Percentiles rank a stretch among this genome's conserved stretches.
These are phyloP conservation scores for Perca fluviatilis DNA, from an alignment of 2,113 vertebrate genomes.

Conservation along the genomic window DNA sequence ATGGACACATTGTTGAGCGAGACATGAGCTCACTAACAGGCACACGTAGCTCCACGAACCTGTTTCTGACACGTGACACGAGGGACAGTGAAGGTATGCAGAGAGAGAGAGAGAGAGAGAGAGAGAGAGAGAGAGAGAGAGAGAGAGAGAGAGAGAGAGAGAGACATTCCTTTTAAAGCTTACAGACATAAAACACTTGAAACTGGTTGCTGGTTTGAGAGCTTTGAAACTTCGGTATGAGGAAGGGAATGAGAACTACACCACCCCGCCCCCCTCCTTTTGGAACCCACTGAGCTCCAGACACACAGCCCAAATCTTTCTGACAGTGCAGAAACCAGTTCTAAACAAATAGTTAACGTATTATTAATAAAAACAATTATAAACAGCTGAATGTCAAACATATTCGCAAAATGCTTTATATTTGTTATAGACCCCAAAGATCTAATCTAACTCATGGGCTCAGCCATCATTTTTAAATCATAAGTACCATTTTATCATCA, in stretches of 20 bases:
- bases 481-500: background rate
- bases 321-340: background rate
- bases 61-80: constrained; percentile 65
- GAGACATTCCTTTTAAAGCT: background rate
- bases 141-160: too few relatives aligned
- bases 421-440: background rate
- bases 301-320: background rate
- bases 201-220: background rate
- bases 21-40: constrained; percentile 62
- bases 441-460: background rate
- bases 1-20: constrained; percentile 49
- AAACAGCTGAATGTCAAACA: background rate
- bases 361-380: background rate
- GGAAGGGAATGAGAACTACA: background rate
- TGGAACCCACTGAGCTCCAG: background rate
- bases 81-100: constrained; percentile 3
- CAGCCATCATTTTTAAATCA: constrained; percentile 6
- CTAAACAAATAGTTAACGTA: background rate
- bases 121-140: background rate
- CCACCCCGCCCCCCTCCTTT: background rate
- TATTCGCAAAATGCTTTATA: background rate
- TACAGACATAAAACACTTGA: background rate
- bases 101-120: background rate
- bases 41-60: constrained; percentile 51
- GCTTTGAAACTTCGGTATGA: background rate